A percentile compares a stretch with the other conserved stretches of the same genome.
Conservation (phyloP, 1,140 invertebrate species). For the Grapholita molesta region DNA sequence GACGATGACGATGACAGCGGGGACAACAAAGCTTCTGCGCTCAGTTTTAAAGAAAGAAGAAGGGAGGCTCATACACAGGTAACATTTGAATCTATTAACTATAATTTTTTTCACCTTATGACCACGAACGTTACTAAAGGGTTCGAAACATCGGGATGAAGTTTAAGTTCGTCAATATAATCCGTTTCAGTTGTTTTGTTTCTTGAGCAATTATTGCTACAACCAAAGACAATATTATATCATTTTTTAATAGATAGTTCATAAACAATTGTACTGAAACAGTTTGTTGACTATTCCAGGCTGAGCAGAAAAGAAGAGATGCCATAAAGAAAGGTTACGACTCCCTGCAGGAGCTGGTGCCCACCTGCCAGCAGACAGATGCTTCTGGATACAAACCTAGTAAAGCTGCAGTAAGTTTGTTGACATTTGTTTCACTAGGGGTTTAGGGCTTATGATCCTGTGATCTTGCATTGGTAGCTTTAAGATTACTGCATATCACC, state of each 20-base stretch:
- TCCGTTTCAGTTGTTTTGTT: no score
- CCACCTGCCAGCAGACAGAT: slow-evolving; percentile 93
- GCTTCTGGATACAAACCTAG: slow-evolving; percentile 95
- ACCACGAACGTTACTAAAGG: no score
- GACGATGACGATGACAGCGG: slow-evolving; percentile 94
- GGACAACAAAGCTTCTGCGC: slow-evolving; percentile 84
- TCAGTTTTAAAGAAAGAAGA: slow-evolving; percentile 95
- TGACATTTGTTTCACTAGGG: no score
- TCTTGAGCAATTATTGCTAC: no score
- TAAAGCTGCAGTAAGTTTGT: slow-evolving; percentile 91
- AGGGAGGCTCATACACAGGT: slow-evolving; percentile 96
- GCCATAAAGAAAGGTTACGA: slow-evolving; percentile 98
- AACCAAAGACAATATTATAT: no score
- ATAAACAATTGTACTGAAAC: not conserved
- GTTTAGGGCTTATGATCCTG: no score
- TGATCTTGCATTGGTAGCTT: no score
- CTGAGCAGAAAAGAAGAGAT: slow-evolving; percentile 97
- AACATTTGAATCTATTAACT: not conserved
- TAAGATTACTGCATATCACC: no score
- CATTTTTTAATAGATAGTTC: no score
- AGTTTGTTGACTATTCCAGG: slow-evolving; percentile 62
- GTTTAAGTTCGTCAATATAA: no score
- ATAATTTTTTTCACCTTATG: no score
- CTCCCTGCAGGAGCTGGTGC: slow-evolving; percentile 93
- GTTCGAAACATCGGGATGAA: no score